Base-by-base conservation (phyloP, 2,113 vertebrate genomes). In the Typhlomys cinereus region DNA sequence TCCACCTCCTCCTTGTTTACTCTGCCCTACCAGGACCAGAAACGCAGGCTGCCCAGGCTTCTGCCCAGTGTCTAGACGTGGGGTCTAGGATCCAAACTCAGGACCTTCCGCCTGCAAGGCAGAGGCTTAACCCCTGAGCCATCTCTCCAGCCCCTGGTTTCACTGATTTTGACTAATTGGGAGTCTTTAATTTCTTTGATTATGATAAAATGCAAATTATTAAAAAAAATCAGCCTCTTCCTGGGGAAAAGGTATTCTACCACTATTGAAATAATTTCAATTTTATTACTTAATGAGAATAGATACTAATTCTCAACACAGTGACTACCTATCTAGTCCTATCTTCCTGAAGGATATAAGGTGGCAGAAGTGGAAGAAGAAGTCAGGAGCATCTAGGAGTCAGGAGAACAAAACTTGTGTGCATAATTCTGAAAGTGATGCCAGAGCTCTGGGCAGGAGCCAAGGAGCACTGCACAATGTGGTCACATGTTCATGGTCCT, bases 191-290 rank as follows among this genome's bases (percentile, higher is more conserved):
- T 83, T 89, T 88, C 52, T 85, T 92, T 86, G 39, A 85, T 69
- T 21, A 62, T 46, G n/a, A 73, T 61, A 84, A 94, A 14, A 82
- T 71, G 88, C 80, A 46, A 78, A 76, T 71, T n/a, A 76, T 59
- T 36, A 91, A 89, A 95, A 91, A 89, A 95, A 91, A 87, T 34
- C 90, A 44, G 67, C 93, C 85, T 90, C 67, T 74, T 90, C 46
- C 4, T 31, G 39, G 69, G n/a, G 41, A 80, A 85, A 39, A 39
- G 50, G 66, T 78, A 91, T 69, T 74, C 52, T 50, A 92, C n/a
- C 41, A 23, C 27, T 78, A 78, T 46, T 79, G 59, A 86, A 78
- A 91, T 74, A 9, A 81, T 46, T 62, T 1, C 29, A 29, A 66
- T 91, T 90, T 54, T 54, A 75, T 76, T 52, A 66, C 36, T 54